These are phyloP conservation scores for Peromyscus leucopus DNA, from an alignment of 2,113 vertebrate species.

Conservation along the genomic window DNA sequence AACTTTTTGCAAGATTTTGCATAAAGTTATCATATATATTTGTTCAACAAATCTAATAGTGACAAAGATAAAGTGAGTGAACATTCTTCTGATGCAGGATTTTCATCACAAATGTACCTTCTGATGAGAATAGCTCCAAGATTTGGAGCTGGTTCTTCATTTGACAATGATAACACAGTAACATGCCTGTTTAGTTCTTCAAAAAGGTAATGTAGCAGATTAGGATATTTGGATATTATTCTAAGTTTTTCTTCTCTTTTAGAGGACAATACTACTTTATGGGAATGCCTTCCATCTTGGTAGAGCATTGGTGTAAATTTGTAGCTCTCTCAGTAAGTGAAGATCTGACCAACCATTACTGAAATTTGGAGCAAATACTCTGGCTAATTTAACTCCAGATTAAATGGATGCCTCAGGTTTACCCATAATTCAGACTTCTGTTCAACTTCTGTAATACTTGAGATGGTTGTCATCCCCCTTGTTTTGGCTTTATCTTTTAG, in stretches of 20 bases:
- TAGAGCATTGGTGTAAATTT: background rate
- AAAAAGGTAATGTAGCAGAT: background rate
- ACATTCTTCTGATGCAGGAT: background rate
- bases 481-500: too few relatives aligned
- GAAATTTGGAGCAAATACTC: too few relatives aligned
- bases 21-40: constrained; percentile 14
- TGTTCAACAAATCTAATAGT: background rate
- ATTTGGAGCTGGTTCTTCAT: background rate
- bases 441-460: too few relatives aligned
- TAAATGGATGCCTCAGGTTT: too few relatives aligned
- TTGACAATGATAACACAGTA: background rate
- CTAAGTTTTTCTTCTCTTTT: background rate
- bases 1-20: constrained; percentile 20
- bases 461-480: too few relatives aligned
- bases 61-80: background rate
- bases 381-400: too few relatives aligned
- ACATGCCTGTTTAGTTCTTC: background rate
- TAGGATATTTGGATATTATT: background rate
- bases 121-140: background rate
- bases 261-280: background rate
- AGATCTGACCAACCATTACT: background rate
- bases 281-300: background rate
- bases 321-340: background rate
- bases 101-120: background rate
- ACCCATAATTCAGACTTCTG: too few relatives aligned